These are phyloP conservation scores for Pachycephus smyrnensis DNA, from an alignment of 2,888 invertebrate genomes.

Conservation along the genomic window DNA sequence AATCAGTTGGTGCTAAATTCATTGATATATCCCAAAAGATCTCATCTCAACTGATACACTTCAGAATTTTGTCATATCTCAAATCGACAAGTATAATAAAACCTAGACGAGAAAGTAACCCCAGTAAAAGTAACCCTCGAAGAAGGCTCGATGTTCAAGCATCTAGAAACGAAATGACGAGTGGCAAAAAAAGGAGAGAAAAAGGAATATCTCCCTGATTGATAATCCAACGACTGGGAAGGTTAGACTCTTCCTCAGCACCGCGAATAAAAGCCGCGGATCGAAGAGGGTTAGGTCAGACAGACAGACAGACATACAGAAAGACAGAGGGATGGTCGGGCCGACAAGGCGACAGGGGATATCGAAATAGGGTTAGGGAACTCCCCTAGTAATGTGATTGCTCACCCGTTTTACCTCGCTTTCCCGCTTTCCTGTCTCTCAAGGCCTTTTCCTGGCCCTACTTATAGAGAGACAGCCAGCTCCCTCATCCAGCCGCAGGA, in stretches of 20 bases:
- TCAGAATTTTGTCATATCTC: neutral
- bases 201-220: slow-evolving; percentile 32
- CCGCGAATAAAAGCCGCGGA: slow-evolving; percentile 26
- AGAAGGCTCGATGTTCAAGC: neutral
- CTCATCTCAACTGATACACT: neutral
- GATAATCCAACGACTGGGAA: slow-evolving; percentile 40
- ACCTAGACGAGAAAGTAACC: too few species aligned
- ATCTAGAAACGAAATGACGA: neutral
- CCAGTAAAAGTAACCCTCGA: neutral
- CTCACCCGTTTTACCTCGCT: slow-evolving; percentile 52
- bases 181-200: neutral
- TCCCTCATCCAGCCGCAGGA: slow-evolving; percentile 36
- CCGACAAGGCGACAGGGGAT: slow-evolving; percentile 27
- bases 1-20: neutral
- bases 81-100: neutral
- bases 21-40: neutral
- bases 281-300: slow-evolving; percentile 16
- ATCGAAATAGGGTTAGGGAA: slow-evolving; percentile 56
- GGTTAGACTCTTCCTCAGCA: slow-evolving; percentile 32
- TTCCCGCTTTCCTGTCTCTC: slow-evolving; percentile 38
- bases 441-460: neutral
- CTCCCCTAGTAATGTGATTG: slow-evolving; percentile 55
- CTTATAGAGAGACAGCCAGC: slow-evolving; percentile 14
- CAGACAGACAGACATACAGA: slow-evolving; percentile 1
- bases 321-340: neutral